Evolutionary conservation across 2,888 invertebrate genomes (phyloP), one percentile per base, ranked within the genome.

Genomic region (Arge pagana): DNA sequence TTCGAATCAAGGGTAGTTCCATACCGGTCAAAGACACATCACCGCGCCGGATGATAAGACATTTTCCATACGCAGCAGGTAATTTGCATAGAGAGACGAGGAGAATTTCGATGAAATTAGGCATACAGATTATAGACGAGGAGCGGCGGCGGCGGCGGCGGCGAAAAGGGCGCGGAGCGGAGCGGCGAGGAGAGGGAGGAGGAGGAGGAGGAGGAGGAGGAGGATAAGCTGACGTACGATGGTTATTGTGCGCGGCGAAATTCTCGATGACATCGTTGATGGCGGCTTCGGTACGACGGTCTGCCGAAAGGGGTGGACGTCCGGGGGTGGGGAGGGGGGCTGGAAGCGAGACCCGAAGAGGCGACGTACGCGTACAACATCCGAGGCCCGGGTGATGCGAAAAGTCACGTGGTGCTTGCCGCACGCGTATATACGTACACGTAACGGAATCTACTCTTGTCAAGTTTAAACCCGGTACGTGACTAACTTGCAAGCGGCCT

Each of bases 401-500:
- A 48, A 53, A 57, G 41, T 54, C 41, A 45, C 30, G 35, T 28
- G 10, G 45, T 3, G 13, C 39, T 31, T 51, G 30, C 24, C 36
- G 18, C 36, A 40, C 31, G 43, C 41, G 30, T 50, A 11, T 21
- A n/a, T 11, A 11, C n/a, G 19, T 18, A 24, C 35, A 35, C 33
- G 33, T 42, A 31, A 48, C 54, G 62, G 67, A 68, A 71, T 72
- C 68, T 65, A 66, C 68, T 70, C 72, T 68, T 73, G 74, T 74
- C 74, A 74, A 74, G 73, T 73, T 74, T 74, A 74, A 73, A 74
- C 72, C 73, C 67, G 61, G 65, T 74, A 74, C 74, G 74, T 74
- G 74, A 74, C 74, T 73, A 74, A 73, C 71, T 74, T 74, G 72
- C 73, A 74, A 74, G 74, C 71, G 71, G 72, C 74, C 74, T 74